Percentiles rank a stretch among this genome's conserved stretches.
These are phyloP conservation scores for Tenualosa thibaudeaui DNA, from an alignment of 2,797 vertebrate genomes.

Conservation along the genomic window DNA sequence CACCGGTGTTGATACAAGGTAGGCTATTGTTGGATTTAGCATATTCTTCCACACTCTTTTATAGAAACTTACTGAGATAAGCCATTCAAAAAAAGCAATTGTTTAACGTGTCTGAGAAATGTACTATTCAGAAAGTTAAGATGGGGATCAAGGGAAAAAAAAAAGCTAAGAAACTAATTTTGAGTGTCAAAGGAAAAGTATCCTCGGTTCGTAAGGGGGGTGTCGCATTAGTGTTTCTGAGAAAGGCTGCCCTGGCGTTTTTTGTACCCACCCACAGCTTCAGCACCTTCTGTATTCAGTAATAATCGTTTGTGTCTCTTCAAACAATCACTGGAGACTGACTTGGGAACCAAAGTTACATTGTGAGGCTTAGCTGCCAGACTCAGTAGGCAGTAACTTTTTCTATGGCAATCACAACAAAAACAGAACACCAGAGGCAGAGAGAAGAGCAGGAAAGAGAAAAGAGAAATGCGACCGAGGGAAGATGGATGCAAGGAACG, in stretches of 20 bases:
- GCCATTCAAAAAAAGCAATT: slow-evolving; percentile 29
- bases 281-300: slow-evolving; percentile 6
- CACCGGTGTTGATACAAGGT: not conserved
- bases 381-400: not conserved
- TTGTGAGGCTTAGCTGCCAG: not conserved
- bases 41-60: slow-evolving; percentile 27
- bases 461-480: not conserved
- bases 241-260: not conserved
- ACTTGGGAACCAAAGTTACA: not conserved
- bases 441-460: not conserved
- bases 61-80: slow-evolving; percentile 8
- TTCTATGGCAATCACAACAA: not conserved
- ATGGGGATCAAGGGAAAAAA: not conserved
- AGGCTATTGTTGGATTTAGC: slow-evolving; percentile 10
- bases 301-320: not conserved
- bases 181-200: slow-evolving; percentile 15
- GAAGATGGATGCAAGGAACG: not conserved
- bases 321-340: not conserved
- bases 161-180: slow-evolving; percentile 15
- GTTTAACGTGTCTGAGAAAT: slow-evolving; percentile 31
- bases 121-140: slow-evolving; percentile 11
- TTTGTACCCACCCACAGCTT: not conserved
- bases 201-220: not conserved
- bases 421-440: not conserved
- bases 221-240: slow-evolving; percentile 11